A percentile compares a stretch with the other conserved stretches of the same genome.
phyloP scores from a whole-genome alignment of 2,888 invertebrate genomes.

The Apantesis nais region DNA sequence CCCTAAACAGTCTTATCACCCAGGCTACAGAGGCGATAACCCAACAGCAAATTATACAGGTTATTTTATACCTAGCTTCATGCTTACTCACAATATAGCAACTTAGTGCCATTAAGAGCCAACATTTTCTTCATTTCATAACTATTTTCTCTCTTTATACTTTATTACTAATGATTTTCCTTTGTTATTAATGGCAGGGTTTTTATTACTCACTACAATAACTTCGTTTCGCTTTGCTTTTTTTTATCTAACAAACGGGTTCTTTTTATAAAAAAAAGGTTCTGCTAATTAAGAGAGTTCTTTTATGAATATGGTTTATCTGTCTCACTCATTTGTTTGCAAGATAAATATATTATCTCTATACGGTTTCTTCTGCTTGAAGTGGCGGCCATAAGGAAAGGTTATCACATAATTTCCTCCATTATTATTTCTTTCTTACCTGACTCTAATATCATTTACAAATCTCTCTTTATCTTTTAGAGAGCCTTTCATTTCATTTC shows the following conservation, averaged over 20 bases:
- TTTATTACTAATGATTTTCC: slow-evolving; percentile 11
- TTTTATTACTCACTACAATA: neutral
- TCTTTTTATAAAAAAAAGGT: neutral
- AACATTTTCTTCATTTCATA: slow-evolving; percentile 13
- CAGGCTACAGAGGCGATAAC: slow-evolving; percentile 85
- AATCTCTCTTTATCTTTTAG: neutral
- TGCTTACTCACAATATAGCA: slow-evolving; percentile 30
- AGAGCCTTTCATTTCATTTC: no score
- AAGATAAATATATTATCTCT: neutral
- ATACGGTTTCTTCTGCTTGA: neutral
- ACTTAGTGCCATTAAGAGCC: slow-evolving; percentile 15
- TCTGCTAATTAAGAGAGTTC: neutral
- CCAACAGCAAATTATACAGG: slow-evolving; percentile 84
- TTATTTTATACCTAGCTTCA: slow-evolving; percentile 50
- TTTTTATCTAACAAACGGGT: slow-evolving; percentile 5
- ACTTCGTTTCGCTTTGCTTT: slow-evolving; percentile 6
- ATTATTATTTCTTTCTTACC: no score
- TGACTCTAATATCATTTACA: no score
- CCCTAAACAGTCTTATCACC: slow-evolving; percentile 82
- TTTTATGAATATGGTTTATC: neutral
- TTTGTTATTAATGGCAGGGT: neutral
- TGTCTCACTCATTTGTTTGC: neutral
- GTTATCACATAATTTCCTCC: neutral
- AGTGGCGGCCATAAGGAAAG: neutral
- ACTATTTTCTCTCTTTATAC: slow-evolving; percentile 8